Evolutionary conservation across 2,113 vertebrate species (phyloP), one percentile per base, ranked within the genome.

Genomic region (Tachysurus fulvidraco): DNA sequence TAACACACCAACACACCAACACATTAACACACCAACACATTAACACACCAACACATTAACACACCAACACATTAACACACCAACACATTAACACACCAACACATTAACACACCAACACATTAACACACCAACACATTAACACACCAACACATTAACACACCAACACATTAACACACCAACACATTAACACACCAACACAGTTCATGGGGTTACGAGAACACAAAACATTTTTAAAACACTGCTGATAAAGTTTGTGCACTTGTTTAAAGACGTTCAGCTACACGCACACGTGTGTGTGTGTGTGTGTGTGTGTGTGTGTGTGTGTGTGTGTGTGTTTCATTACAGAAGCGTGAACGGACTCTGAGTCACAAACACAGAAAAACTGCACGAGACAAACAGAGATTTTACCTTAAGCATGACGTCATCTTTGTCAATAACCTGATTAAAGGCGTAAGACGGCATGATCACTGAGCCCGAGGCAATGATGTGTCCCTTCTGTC

Each of bases 371-470:
- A 36, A 44, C 36, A 73, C 69, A 41, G 36, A 44, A 64, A 64
- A 64, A 25, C 60, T 64, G 60, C n/a, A 69, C 3, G 41, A 5
- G 14, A 78, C 2, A 78, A 5, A 52, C 1, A 21, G 30, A 54
- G n/a, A 23, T 25, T n/a, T 91, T 93, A 95, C 95, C 94, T 94
- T 94, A 90, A 92, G 93, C 92, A 95, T 89, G 87, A 93, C 90
- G 64, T 95, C 93, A 30, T 95, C 94, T 88, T 93, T 88, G 79
- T 94, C 94, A 2, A 90, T 52, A 28, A 94, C 93, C 86, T 94
- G 93, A 88, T 91, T 90, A 36, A 92, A 87, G 21, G 92, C 91
- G 90, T 91, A 93, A n/a, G 94, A 94, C 16, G 94, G 95, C 94
- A 95, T 89, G 90, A 73, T 46, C 44, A 84, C 69, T 67, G 67